phyloP scores from a whole-genome alignment of 2,888 invertebrate genomes.

The Dinocampus coccinellae region DNA sequence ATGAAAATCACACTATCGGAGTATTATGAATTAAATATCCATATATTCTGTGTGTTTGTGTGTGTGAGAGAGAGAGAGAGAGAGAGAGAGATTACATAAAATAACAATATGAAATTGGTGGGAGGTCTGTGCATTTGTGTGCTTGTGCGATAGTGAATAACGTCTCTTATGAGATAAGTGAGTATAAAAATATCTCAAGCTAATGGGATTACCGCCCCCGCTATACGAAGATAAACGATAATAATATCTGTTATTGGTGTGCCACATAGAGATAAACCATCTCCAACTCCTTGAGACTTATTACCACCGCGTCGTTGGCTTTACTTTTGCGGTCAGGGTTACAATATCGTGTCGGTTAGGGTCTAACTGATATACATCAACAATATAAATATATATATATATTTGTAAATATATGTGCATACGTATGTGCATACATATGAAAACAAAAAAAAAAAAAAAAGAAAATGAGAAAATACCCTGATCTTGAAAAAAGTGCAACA shows the following conservation, averaged over 20 bases:
- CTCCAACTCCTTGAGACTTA: constrained; percentile 41
- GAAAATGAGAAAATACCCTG: background rate
- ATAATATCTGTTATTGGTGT: constrained; percentile 60
- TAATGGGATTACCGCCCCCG: constrained; percentile 44
- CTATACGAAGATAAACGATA: constrained; percentile 54
- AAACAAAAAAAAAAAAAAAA: too few relatives aligned
- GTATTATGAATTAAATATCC: background rate
- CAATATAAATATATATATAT: background rate
- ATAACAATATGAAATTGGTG: background rate
- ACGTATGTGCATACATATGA: background rate
- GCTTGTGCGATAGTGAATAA: constrained; percentile 14
- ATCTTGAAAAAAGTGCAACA: too few relatives aligned
- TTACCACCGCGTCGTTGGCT: constrained; percentile 18
- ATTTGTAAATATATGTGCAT: background rate
- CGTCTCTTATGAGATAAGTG: constrained; percentile 51
- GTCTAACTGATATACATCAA: constrained; percentile 21
- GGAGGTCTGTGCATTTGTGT: background rate
- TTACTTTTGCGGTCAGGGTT: constrained; percentile 26
- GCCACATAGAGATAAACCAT: constrained; percentile 52
- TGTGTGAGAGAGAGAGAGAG: too few relatives aligned
- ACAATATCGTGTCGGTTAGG: constrained; percentile 21
- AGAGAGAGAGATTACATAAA: background rate
- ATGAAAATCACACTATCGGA: too few relatives aligned
- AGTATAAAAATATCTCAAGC: constrained; percentile 46
- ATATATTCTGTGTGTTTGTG: background rate